Base-by-base conservation (phyloP, 2,888 invertebrate genomes). In the Zaprionus lineosus region DNA sequence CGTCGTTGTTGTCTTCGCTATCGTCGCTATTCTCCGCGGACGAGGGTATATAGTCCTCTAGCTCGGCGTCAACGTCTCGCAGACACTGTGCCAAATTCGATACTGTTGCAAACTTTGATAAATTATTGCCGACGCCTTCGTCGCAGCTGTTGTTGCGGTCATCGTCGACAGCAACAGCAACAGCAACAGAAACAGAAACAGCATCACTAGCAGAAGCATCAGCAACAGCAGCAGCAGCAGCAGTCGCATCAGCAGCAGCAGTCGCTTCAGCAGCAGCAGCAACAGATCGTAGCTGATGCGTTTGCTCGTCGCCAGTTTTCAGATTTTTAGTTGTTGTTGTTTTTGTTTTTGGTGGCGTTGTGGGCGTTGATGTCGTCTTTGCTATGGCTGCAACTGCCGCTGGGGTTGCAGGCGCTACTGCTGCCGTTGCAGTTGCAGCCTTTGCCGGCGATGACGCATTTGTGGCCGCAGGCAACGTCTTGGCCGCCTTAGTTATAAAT, bases 101-200 rank as follows among this genome's bases (percentile, higher is more conserved):
- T 86, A 90, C 86, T 88, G 90, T 90, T 74, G 89, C 87, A 84
- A 89, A 90, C 88, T 90, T 90, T 87, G 90, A 83, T 88, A 90
- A 87, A 87, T 87, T 88, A 81, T 86, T 87, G 86, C 75, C 75
- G 81, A 82, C 74, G 81, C 78, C 82, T 65, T 75, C 70, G 69
- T 62, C 74, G 74, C 69, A 76, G 75, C 73, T 69, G 74, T 79
- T 74, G 86, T 64, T 57, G 84, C 50, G 41, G 51, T 46, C 61
- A 53, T 52, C 56, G 28, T 36, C 50, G 46, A 51, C 56, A 33
- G 36, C 41, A 40, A 19, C 46, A 36, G 51, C 60, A 51, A 39
- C 43, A 33, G 44, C 47, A 43, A 46, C 33, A 37, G 48, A 15
- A 26, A 26, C 55, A 48, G 26, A 5, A 34, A 19, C 37, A 37